Percentiles rank a stretch among this genome's conserved stretches.
phyloP scores from a whole-genome alignment of 2,888 invertebrate genomes.

The Cryptophagus acutangulus region DNA sequence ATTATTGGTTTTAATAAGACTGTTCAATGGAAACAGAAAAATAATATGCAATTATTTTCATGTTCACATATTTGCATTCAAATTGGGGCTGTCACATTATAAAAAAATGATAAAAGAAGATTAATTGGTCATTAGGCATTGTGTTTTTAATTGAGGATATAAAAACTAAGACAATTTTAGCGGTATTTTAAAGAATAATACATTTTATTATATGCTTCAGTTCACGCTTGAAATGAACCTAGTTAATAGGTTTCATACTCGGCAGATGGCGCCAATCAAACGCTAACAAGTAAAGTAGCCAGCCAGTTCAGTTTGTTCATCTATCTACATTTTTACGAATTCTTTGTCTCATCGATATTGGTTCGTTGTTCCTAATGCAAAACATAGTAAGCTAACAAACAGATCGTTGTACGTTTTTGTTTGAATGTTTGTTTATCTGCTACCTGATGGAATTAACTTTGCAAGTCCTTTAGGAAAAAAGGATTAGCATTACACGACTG shows the following conservation, averaged over 20 bases:
- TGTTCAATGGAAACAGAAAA: too few relatives aligned
- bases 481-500: slow-evolving; percentile 40
- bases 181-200: slow-evolving; percentile 41
- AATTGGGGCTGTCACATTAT: slow-evolving; percentile 5
- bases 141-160: slow-evolving; percentile 37
- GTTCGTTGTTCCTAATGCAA: too few relatives aligned
- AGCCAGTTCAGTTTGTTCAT: too few relatives aligned
- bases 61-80: slow-evolving; percentile 5
- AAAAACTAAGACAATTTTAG: slow-evolving; percentile 40
- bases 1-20: too few relatives aligned
- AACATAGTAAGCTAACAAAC: slow-evolving; percentile 1
- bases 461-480: slow-evolving; percentile 19
- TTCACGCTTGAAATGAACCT: slow-evolving; percentile 36
- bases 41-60: too few relatives aligned
- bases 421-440: slow-evolving; percentile 25
- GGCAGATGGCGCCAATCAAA: slow-evolving; percentile 29
- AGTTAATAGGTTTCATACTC: slow-evolving; percentile 31
- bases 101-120: slow-evolving; percentile 19
- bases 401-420: too few relatives aligned
- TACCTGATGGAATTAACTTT: slow-evolving; percentile 33
- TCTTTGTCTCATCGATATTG: too few relatives aligned
- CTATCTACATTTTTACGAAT: too few relatives aligned
- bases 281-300: background rate
- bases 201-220: slow-evolving; percentile 40
- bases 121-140: slow-evolving; percentile 39